These are phyloP conservation scores for Acanthacorydalis orientalis DNA, from an alignment of 2,888 invertebrate species.

Conservation along the genomic window DNA sequence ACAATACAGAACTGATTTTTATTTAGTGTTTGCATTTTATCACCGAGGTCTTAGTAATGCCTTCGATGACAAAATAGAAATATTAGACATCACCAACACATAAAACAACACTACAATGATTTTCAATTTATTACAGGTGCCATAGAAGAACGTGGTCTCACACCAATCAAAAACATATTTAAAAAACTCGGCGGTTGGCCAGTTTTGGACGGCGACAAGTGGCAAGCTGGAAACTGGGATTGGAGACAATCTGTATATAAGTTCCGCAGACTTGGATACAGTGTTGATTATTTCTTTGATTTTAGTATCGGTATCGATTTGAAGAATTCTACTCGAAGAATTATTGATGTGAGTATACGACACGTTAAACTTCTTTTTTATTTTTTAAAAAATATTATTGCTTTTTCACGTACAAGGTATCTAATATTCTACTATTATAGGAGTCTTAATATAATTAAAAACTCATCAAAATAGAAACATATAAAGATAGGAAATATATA, in stretches of 20 bases:
- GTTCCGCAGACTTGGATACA: slow-evolving; percentile 65
- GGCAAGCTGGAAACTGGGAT: slow-evolving; percentile 54
- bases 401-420: no score
- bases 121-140: slow-evolving; percentile 33
- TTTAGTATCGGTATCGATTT: slow-evolving; percentile 80
- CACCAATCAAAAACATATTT: slow-evolving; percentile 55
- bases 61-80: no score
- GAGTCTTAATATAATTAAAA: no score
- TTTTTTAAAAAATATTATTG: no score
- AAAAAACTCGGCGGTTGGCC: slow-evolving; percentile 86
- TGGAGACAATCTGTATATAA: slow-evolving; percentile 74
- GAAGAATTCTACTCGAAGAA: slow-evolving; percentile 69
- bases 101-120: neutral
- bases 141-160: slow-evolving; percentile 63
- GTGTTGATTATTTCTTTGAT: slow-evolving; percentile 78
- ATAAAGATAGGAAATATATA: no score
- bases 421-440: no score
- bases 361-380: no score
- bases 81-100: no score
- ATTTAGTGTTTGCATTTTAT: no score
- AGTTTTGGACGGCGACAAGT: slow-evolving; percentile 57
- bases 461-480: no score
- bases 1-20: no score
- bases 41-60: no score
- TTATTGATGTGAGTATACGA: slow-evolving; percentile 63